Evolutionary conservation across 2,888 invertebrate genomes (phyloP), one percentile per base, ranked within the genome.

Genomic region (Arrhopalites spinosus): DNA sequence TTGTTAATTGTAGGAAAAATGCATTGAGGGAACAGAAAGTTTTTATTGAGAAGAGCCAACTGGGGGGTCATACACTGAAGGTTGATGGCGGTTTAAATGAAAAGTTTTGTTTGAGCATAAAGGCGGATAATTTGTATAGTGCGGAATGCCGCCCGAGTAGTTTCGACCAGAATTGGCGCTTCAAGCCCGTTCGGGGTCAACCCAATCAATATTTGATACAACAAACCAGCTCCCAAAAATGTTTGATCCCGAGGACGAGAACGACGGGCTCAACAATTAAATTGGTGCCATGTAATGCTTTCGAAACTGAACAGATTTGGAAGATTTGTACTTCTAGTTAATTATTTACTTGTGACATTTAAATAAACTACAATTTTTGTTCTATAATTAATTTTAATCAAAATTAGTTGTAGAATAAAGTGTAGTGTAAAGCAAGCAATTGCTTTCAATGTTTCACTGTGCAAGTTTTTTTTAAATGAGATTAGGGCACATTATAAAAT

Each of bases 301-400:
- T 77, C 15, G 47, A 79, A 69, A 82, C 82, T 8, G 82, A 82
- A 43, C 82, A 82, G 70, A 78, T 81, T 15, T 82, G 82, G 82
- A 81, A 82, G 53, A 25, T 80, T 36, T 80, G 78, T 17, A 64
- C 74, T 25, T 36, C 72, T 0, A 74, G 74, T 15, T 70, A 66
- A 67, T n/a, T n/a, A n/a, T n/a, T n/a, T n/a, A n/a, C n/a, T n/a
- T n/a, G n/a, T n/a, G n/a, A n/a, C n/a, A n/a, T n/a, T n/a, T n/a
- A n/a, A n/a, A n/a, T n/a, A n/a, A n/a, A n/a, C n/a, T n/a, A n/a
- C n/a, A n/a, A n/a, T n/a, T n/a, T n/a, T n/a, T n/a, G n/a, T n/a
- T n/a, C n/a, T n/a, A n/a, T n/a, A n/a, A n/a, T n/a, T n/a, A n/a
- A n/a, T n/a, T n/a, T n/a, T n/a, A n/a, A n/a, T n/a, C n/a, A n/a